Percentiles rank a stretch among this genome's conserved stretches.
Conservation (phyloP, 2,797 vertebrate species). For the Rhodeus uyekii region DNA sequence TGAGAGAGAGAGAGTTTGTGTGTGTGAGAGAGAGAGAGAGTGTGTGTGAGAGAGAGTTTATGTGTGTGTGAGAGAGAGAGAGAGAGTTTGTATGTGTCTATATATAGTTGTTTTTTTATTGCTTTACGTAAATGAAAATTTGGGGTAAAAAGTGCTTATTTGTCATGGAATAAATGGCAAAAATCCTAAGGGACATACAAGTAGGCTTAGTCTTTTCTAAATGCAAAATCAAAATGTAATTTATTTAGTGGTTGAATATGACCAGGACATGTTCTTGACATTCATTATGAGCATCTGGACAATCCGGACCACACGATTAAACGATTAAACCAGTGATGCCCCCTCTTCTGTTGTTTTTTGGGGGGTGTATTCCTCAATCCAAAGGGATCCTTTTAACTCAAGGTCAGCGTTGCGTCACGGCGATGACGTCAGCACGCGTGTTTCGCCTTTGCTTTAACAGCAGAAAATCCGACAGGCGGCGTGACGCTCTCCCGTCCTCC, state of each 20-base stretch:
- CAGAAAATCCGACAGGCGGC: slow-evolving; percentile 59
- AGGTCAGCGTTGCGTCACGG: slow-evolving; percentile 73
- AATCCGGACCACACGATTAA: neutral
- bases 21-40: too few species aligned
- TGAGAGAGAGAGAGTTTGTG: too few species aligned
- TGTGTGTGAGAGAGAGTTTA: neutral
- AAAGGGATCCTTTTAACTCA: slow-evolving; percentile 54
- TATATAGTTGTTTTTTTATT: neutral
- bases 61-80: too few species aligned
- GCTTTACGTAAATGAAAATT: neutral
- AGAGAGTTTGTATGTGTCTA: too few species aligned
- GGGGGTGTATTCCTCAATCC: neutral
- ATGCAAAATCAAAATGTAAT: neutral
- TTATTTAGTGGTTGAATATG: neutral
- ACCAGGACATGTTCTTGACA: neutral
- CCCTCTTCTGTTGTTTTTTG: neutral
- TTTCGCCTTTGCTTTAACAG: slow-evolving; percentile 14
- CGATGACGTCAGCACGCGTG: slow-evolving; percentile 58
- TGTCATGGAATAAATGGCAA: neutral
- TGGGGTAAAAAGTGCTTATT: neutral
- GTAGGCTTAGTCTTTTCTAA: too few species aligned
- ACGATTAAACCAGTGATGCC: neutral
- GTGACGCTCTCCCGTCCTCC: slow-evolving; percentile 20
- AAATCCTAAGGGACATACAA: neutral
- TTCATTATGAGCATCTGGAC: neutral